A percentile compares a stretch with the other conserved stretches of the same genome.
Evolutionary conservation across 2,797 vertebrate genomes (phyloP).

Genomic region (Mus minutoides): DNA sequence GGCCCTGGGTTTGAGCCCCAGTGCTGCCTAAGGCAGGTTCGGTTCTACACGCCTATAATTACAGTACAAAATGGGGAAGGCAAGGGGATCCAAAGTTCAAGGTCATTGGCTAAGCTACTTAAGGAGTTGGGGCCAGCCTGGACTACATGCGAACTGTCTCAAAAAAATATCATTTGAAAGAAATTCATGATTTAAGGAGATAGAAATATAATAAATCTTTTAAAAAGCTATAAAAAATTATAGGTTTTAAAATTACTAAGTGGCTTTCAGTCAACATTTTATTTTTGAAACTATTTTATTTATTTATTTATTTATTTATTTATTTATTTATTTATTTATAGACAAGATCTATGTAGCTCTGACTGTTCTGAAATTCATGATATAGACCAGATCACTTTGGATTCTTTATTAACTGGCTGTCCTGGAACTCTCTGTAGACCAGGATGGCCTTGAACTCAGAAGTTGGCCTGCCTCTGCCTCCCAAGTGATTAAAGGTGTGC

Average conservation of each 20-base stretch:
- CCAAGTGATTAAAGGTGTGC: too few relatives aligned
- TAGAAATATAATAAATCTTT: not conserved
- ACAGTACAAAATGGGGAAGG: not conserved
- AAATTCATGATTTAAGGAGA: not conserved
- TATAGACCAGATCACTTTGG: not conserved
- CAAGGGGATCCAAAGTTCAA: not conserved
- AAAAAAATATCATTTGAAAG: not conserved
- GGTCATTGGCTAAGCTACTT: not conserved
- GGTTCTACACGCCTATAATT: not conserved
- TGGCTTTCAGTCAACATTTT: not conserved
- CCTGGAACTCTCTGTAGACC: too few relatives aligned
- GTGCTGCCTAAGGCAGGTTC: not conserved
- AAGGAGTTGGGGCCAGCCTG: not conserved
- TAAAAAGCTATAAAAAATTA: not conserved
- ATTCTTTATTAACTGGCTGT: not conserved
- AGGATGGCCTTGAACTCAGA: too few relatives aligned
- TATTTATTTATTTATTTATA: not conserved
- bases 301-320: not conserved
- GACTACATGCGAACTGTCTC: not conserved
- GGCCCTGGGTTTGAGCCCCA: not conserved
- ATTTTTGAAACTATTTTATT: not conserved
- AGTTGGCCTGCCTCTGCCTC: too few relatives aligned
- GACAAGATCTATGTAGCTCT: not conserved
- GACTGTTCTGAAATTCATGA: not conserved
- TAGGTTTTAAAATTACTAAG: not conserved